Percentiles rank a stretch among this genome's conserved stretches.
phyloP scores from a whole-genome alignment of 2,888 invertebrate species.

The Apamea anceps region DNA sequence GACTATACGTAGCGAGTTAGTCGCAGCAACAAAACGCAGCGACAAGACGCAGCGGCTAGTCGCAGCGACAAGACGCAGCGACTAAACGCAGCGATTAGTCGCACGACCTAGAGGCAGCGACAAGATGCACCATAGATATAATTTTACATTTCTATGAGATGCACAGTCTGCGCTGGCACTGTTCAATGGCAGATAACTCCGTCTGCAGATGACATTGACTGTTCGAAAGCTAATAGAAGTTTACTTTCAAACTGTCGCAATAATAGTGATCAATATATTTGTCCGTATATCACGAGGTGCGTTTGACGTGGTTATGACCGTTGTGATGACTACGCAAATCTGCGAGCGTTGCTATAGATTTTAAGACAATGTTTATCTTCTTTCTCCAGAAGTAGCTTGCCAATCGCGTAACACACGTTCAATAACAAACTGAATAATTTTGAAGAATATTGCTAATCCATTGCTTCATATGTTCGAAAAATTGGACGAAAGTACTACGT shows the following conservation, averaged over 20 bases:
- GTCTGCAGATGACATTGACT: conserved; percentile 20
- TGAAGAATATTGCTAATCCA: no score
- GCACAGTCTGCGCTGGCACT: background rate
- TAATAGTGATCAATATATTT: conserved; percentile 15
- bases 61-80: background rate
- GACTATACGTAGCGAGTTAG: no score
- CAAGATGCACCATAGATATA: background rate
- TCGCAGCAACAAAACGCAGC: background rate
- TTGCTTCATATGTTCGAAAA: no score
- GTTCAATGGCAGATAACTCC: background rate
- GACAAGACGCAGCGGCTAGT: background rate
- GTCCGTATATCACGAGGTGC: conserved; percentile 10
- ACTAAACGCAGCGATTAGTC: background rate
- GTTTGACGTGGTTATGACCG: background rate
- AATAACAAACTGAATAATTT: no score
- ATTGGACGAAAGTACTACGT: no score
- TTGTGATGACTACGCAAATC: background rate
- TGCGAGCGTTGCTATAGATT: background rate
- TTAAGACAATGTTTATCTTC: no score
- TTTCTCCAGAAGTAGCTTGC: no score
- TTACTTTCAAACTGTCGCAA: conserved; percentile 15
- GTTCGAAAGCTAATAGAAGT: conserved; percentile 29
- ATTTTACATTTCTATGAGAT: no score
- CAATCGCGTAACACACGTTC: no score
- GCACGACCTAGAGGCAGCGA: background rate